Evolutionary conservation across 2,113 vertebrate genomes (phyloP).

Genomic region (Oceanodroma tethys): DNA sequence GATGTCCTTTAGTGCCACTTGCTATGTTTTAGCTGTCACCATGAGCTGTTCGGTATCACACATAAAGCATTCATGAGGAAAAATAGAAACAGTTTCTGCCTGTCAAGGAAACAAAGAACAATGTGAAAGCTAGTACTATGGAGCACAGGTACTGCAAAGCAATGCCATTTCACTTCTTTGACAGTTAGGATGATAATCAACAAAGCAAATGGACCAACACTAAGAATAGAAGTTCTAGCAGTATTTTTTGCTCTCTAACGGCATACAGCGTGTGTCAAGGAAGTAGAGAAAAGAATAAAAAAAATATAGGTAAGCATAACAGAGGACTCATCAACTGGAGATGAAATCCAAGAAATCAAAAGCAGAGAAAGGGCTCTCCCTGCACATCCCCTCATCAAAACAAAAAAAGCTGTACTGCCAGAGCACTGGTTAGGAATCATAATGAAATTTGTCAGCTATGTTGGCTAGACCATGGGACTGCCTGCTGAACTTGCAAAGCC

Average conservation of each 20-base stretch:
- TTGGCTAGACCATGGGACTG: not conserved
- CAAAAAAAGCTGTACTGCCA: not conserved
- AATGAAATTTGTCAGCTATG: not conserved
- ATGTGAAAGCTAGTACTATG: not conserved
- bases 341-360: slow-evolving; percentile 11
- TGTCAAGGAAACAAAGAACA: slow-evolving; percentile 46
- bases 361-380: not conserved
- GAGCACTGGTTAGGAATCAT: not conserved
- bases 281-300: not conserved
- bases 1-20: not conserved
- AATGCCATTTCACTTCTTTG: slow-evolving; percentile 36
- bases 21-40: not conserved
- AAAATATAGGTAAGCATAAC: not conserved
- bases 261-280: not conserved
- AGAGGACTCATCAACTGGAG: not conserved
- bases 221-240: slow-evolving; percentile 14
- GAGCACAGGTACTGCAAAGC: not conserved
- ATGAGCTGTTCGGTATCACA: not conserved
- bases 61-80: slow-evolving; percentile 30
- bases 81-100: slow-evolving; percentile 44
- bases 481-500: not conserved
- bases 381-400: not conserved
- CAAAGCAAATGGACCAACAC: slow-evolving; percentile 42
- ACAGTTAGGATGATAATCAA: slow-evolving; percentile 45
- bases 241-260: slow-evolving; percentile 9